Evolutionary conservation across 1,140 invertebrate species (phyloP).

Genomic region (Berghia stephanieae): DNA sequence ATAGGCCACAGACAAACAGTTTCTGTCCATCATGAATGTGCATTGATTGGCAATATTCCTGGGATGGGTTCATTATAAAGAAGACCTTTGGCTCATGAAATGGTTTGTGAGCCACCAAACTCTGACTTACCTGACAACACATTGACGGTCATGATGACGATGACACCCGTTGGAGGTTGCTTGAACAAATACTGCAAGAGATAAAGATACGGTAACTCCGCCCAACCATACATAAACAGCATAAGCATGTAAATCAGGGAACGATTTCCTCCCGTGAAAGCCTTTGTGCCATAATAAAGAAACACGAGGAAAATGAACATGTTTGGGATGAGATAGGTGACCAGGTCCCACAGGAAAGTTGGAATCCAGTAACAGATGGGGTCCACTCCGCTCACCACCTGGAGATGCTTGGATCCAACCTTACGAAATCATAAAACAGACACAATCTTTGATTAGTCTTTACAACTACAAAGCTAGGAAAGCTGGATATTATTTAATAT

Average conservation of each 20-base stretch:
- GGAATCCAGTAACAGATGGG: slow-evolving; percentile 19
- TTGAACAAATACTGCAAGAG: slow-evolving; percentile 5
- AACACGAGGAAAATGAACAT: slow-evolving; percentile 17
- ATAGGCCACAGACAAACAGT: no score
- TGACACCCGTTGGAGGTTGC: slow-evolving; percentile 11
- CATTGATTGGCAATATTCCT: no score
- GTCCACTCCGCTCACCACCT: slow-evolving; percentile 16
- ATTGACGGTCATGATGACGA: background rate
- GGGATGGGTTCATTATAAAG: no score
- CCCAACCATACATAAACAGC: background rate
- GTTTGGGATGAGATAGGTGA: slow-evolving; percentile 21
- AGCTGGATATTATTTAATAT: no score
- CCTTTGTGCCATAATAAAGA: background rate
- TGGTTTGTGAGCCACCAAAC: no score
- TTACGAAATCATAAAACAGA: background rate
- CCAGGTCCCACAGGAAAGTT: slow-evolving; percentile 23
- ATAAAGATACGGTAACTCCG: slow-evolving; percentile 12
- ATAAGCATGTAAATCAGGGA: slow-evolving; percentile 1
- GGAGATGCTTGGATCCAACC: slow-evolving; percentile 29
- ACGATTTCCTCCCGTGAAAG: slow-evolving; percentile 9
- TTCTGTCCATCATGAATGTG: no score
- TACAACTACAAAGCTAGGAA: no score
- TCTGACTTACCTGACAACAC: slow-evolving; percentile 20
- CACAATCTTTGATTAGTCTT: no score
- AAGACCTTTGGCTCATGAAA: no score